Evolutionary conservation across 2,113 vertebrate genomes (phyloP).

Genomic region (Megalops atlanticus): DNA sequence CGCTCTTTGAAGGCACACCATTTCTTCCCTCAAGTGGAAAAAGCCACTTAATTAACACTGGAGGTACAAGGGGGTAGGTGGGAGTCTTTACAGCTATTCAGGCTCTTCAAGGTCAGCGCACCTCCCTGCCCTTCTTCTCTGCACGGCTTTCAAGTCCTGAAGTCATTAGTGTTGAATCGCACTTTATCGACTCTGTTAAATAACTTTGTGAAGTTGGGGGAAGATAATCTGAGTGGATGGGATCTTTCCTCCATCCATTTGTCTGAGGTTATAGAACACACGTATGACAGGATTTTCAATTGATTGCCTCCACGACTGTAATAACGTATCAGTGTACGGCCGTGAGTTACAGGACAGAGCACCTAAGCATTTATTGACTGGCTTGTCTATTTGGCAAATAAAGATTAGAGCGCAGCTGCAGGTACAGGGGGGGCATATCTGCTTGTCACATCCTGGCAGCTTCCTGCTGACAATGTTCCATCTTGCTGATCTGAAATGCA

Average conservation of each 20-base stretch:
- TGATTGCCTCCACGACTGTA: constrained; percentile 30
- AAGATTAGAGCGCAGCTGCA: constrained; percentile 30
- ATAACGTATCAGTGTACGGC: constrained; percentile 40
- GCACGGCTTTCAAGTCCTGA: not conserved
- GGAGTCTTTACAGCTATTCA: constrained; percentile 3
- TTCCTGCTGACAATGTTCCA: constrained; percentile 35
- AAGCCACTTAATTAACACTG: constrained; percentile 37
- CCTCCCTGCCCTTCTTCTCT: not conserved
- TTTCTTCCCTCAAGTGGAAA: constrained; percentile 29
- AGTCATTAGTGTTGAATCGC: not conserved
- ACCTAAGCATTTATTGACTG: constrained; percentile 49
- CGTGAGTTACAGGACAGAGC: constrained; percentile 39
- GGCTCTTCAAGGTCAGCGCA: constrained; percentile 38
- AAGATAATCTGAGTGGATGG: constrained; percentile 23
- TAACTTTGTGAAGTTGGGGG: constrained; percentile 15
- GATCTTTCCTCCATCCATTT: constrained; percentile 22
- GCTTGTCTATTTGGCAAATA: constrained; percentile 39
- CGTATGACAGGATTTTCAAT: not conserved
- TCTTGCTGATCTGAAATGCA: not conserved
- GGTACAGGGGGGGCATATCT: constrained; percentile 31
- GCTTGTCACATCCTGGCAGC: constrained; percentile 29
- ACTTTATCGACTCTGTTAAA: constrained; percentile 9
- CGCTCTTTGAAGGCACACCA: constrained; percentile 11
- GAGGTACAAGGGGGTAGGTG: not conserved
- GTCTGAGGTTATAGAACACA: not conserved